Evolutionary conservation across 2,113 vertebrate species (phyloP).

Genomic region (Nycticorax nycticorax): DNA sequence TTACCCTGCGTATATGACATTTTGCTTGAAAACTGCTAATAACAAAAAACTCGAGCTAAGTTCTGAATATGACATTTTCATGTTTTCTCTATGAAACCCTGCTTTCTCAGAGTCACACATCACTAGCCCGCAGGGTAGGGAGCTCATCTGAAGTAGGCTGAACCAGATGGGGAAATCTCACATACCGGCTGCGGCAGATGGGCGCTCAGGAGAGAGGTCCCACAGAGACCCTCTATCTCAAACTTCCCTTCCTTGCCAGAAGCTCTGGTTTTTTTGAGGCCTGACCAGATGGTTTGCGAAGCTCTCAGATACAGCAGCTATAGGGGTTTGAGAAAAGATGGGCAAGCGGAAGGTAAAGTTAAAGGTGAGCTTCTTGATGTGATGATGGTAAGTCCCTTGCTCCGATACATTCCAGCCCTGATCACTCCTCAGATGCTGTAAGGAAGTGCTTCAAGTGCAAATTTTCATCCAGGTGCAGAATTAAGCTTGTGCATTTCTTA

Average conservation of each 20-base stretch:
- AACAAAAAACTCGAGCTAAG: accelerated
- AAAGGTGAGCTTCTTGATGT: not conserved
- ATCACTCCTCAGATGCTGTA: not conserved
- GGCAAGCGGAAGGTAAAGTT: not conserved
- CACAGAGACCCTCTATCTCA: not conserved
- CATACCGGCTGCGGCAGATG: not conserved
- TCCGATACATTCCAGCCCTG: not conserved
- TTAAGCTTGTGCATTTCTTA: not conserved
- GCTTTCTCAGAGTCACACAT: not conserved
- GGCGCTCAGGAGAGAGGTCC: not conserved
- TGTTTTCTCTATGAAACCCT: not conserved
- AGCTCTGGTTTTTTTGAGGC: not conserved
- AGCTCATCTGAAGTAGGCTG: not conserved
- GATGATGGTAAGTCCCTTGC: not conserved
- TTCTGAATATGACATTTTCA: not conserved
- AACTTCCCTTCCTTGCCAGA: not conserved
- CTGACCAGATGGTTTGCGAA: not conserved
- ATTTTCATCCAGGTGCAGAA: not conserved
- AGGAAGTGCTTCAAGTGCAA: not conserved
- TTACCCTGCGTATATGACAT: not conserved
- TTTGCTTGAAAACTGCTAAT: not conserved
- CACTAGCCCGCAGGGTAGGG: not conserved
- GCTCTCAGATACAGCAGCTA: not conserved
- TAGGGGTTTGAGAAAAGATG: not conserved
- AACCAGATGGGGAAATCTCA: constrained; percentile 13